Conservation (phyloP, 2,888 invertebrate species). For the Zonitis immaculata region DNA sequence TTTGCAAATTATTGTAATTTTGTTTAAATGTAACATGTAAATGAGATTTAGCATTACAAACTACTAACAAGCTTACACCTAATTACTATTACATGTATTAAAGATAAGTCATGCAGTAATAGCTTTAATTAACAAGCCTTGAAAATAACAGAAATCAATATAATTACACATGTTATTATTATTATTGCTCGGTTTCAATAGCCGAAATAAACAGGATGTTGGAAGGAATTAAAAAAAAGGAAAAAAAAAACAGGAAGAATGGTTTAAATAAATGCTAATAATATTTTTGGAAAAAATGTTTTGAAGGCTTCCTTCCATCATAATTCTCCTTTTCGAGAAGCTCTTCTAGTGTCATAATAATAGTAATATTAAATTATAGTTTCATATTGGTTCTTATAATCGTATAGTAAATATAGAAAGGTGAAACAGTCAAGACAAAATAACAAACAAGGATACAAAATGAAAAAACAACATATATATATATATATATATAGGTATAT, state of each 20-base stretch:
- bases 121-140: not conserved
- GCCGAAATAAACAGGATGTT: not conserved
- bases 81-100: not conserved
- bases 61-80: not conserved
- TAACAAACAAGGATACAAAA: slow-evolving; percentile 21
- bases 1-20: too few relatives aligned
- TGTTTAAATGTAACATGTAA: not conserved
- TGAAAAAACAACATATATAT: not conserved
- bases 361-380: too few relatives aligned
- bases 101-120: not conserved
- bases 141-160: not conserved
- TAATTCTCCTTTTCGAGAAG: not conserved
- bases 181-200: not conserved
- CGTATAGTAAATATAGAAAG: too few relatives aligned
- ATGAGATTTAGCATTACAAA: not conserved
- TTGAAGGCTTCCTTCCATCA: not conserved
- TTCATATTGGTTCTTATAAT: too few relatives aligned
- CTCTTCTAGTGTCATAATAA: not conserved
- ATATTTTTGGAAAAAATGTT: too few relatives aligned
- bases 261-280: not conserved
- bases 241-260: too few relatives aligned
- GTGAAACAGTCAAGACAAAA: slow-evolving; percentile 2
- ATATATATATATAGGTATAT: too few relatives aligned
- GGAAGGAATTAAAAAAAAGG: too few relatives aligned
- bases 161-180: not conserved